Evolutionary conservation across 2,888 invertebrate species (phyloP).

Genomic region (Syrista parreyssii): DNA sequence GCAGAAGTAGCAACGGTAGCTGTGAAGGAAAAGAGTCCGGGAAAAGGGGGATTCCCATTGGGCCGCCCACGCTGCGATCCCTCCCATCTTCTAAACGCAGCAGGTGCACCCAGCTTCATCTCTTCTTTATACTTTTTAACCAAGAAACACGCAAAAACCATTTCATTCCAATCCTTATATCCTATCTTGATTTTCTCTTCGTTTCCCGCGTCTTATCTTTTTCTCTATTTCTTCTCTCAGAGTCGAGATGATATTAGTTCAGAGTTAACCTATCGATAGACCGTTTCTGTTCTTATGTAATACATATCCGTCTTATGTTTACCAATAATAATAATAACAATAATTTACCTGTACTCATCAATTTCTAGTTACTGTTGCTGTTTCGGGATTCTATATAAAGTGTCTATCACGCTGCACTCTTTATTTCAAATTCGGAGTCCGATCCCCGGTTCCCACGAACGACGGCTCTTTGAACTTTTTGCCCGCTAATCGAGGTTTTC

Average conservation of each 20-base stretch:
- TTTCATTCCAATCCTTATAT: conserved; percentile 9
- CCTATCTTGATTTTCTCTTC: neutral
- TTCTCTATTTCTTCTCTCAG: neutral
- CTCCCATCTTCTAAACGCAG: conserved; percentile 22
- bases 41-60: conserved; percentile 1
- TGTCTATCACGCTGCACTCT: neutral
- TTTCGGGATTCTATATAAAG: neutral
- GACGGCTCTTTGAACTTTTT: conserved; percentile 24
- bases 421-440: neutral
- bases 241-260: neutral
- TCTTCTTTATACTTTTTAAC: neutral
- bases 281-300: neutral
- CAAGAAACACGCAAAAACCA: conserved; percentile 1
- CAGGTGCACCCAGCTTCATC: conserved; percentile 28
- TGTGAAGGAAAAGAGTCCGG: neutral
- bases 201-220: neutral
- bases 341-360: neutral
- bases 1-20: neutral
- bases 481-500: conserved; percentile 17
- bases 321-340: neutral
- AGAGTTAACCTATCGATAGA: neutral
- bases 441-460: conserved; percentile 1
- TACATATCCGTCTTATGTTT: neutral
- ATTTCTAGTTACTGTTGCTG: neutral
- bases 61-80: conserved; percentile 35